Conservation (phyloP, 30 jellyfish, hydroid and myxozoan species). For the Cassiopea andromeda region DNA sequence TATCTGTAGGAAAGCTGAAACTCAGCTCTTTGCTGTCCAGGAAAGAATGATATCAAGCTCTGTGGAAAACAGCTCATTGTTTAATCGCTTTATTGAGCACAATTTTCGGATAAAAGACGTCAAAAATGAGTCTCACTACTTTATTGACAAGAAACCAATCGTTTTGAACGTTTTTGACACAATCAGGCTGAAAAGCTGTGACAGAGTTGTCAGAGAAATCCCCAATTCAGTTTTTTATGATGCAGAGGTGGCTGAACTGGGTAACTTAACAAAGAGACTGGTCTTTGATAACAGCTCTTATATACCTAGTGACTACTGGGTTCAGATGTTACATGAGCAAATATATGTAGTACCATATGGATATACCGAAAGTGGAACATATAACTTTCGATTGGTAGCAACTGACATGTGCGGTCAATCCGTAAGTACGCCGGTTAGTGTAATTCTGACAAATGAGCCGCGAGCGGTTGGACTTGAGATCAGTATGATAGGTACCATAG, state of each 20-base stretch:
- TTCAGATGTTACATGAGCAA: neutral
- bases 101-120: constrained; percentile 14
- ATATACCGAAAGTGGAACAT: constrained; percentile 25
- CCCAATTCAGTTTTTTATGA: constrained; percentile 49
- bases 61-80: neutral
- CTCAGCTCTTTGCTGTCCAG: neutral
- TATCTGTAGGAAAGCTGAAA: constrained; percentile 42
- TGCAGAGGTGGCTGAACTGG: constrained; percentile 2
- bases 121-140: constrained; percentile 15
- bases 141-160: constrained; percentile 45
- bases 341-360: constrained; percentile 63
- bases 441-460: constrained; percentile 20
- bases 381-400: constrained; percentile 52
- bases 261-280: constrained; percentile 3
- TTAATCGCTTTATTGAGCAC: neutral
- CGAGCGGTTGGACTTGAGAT: constrained; percentile 14
- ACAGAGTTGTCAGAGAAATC: constrained; percentile 6
- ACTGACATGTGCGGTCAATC: constrained; percentile 81
- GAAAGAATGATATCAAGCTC: neutral
- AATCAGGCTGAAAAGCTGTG: constrained; percentile 17
- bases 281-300: constrained; percentile 16
- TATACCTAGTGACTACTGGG: constrained; percentile 40
- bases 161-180: constrained; percentile 14
- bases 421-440: constrained; percentile 34
- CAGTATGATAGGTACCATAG: neutral